A percentile compares a stretch with the other conserved stretches of the same genome.
phyloP scores from a whole-genome alignment of 2,888 invertebrate species.

The Drosophila macrospina region DNA sequence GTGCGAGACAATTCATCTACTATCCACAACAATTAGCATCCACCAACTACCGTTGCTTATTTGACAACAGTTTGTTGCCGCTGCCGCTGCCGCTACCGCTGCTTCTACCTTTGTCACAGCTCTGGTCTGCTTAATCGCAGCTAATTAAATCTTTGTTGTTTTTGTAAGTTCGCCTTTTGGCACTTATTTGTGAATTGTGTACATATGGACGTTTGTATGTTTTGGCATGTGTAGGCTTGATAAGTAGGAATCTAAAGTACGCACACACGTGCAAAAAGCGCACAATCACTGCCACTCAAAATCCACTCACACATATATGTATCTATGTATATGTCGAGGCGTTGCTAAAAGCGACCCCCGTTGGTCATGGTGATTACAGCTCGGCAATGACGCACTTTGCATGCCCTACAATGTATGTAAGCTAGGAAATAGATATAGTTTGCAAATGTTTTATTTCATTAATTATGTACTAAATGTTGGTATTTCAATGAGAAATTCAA shows the following conservation, averaged over 20 bases:
- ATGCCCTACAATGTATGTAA: conserved; percentile 18
- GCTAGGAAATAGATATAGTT: background rate
- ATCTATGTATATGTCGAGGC: conserved; percentile 3
- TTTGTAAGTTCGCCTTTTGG: conserved; percentile 7
- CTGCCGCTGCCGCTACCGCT: no score
- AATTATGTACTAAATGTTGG: no score
- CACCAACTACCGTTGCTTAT: conserved; percentile 21
- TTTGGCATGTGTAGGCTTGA: conserved; percentile 5
- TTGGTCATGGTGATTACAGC: conserved; percentile 25
- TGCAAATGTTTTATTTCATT: background rate
- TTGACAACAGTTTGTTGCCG: background rate
- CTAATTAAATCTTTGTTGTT: conserved; percentile 13
- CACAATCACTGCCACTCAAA: conserved; percentile 17
- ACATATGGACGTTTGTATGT: conserved; percentile 6
- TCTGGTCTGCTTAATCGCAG: conserved; percentile 30
- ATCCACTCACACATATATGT: conserved; percentile 15
- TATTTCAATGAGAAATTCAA: no score
- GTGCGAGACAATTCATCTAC: conserved; percentile 23
- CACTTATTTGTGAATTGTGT: conserved; percentile 34
- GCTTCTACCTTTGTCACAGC: background rate
- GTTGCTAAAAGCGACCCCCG: conserved; percentile 33
- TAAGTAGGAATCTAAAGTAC: conserved; percentile 27
- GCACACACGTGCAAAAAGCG: conserved; percentile 13
- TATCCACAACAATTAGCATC: conserved; percentile 29
- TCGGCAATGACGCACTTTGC: conserved; percentile 1